phyloP scores from a whole-genome alignment of 2,888 invertebrate genomes.

The Cryptops parisi region DNA sequence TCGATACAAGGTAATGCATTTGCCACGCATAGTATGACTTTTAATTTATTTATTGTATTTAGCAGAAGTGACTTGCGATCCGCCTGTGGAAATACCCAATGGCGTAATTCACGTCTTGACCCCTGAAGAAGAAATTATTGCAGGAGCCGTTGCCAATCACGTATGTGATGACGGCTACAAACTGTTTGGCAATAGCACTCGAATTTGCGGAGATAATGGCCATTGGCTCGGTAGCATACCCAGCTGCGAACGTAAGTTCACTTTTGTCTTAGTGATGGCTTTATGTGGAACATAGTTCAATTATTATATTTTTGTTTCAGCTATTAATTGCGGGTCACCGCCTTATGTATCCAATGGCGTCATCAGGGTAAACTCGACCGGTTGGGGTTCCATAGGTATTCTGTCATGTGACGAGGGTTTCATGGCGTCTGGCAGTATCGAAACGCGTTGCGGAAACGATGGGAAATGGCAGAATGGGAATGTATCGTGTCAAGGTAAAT shows the following conservation, averaged over 20 bases:
- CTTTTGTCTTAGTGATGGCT: neutral
- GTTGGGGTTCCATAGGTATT: neutral
- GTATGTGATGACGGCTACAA: constrained; percentile 12
- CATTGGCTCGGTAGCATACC: constrained; percentile 14
- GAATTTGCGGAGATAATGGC: constrained; percentile 8
- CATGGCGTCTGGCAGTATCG: neutral
- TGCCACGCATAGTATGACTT: no score
- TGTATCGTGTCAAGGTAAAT: constrained; percentile 8
- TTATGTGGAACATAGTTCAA: no score
- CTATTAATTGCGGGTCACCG: constrained; percentile 2
- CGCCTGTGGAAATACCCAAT: constrained; percentile 1
- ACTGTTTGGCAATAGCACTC: neutral
- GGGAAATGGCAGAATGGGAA: neutral
- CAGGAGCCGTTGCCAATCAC: constrained; percentile 15
- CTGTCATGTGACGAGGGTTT: constrained; percentile 7
- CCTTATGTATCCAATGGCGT: neutral
- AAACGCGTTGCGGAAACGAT: neutral
- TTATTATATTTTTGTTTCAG: neutral
- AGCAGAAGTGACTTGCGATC: neutral
- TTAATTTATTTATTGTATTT: no score
- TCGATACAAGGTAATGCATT: no score
- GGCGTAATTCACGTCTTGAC: constrained; percentile 7
- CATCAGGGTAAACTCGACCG: neutral
- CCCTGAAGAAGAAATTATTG: constrained; percentile 2
- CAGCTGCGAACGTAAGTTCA: constrained; percentile 10